Conservation (phyloP, 2,113 vertebrate species). For the Laticauda laticaudata region DNA sequence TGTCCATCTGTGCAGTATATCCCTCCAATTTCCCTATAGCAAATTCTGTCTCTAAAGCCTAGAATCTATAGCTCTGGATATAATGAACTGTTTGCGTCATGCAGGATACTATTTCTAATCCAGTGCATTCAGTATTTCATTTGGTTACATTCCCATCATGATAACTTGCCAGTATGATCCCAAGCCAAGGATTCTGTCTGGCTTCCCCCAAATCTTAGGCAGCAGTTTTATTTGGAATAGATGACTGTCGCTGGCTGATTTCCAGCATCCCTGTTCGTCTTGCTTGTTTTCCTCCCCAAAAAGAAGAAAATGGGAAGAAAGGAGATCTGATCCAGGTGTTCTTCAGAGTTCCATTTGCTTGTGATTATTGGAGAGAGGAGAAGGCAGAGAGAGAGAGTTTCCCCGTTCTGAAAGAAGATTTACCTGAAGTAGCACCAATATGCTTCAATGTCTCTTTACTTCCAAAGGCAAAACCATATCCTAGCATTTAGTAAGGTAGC, state of each 20-base stretch:
- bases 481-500: not conserved
- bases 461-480: not conserved
- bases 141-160: conserved; percentile 26
- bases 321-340: not conserved
- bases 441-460: not conserved
- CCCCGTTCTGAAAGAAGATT: not conserved
- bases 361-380: not conserved
- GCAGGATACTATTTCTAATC: conserved; percentile 23
- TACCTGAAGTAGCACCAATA: not conserved
- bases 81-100: not conserved
- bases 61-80: not conserved
- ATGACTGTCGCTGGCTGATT: not conserved
- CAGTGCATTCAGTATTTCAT: conserved; percentile 8
- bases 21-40: not conserved
- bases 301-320: not conserved
- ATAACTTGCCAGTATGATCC: conserved; percentile 11
- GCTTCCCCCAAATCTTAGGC: conserved; percentile 7
- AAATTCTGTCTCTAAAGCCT: not conserved
- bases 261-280: conserved; percentile 2
- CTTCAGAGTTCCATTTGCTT: not conserved
- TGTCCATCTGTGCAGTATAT: not conserved
- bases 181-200: not conserved
- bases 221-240: not conserved
- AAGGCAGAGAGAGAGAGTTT: not conserved
- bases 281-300: not conserved